phyloP scores from a whole-genome alignment of 2,888 invertebrate genomes.

The Crossocerus cetratus region DNA sequence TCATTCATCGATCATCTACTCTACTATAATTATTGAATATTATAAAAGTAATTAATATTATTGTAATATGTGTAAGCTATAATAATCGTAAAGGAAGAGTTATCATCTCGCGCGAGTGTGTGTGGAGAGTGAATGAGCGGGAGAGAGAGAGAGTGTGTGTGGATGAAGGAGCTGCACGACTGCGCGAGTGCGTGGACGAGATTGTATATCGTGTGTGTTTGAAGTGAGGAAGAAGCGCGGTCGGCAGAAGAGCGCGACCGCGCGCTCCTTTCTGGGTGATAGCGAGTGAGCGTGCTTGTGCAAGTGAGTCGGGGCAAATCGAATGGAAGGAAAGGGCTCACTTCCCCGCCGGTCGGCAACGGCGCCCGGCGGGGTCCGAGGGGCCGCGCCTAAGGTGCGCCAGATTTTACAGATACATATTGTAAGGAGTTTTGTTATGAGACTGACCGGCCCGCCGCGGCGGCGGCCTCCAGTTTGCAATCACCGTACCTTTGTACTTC shows the following conservation, averaged over 20 bases:
- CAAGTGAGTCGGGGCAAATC: slow-evolving; percentile 69
- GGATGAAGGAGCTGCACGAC: too few species aligned
- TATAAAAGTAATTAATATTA: slow-evolving; percentile 73
- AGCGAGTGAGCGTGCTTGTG: slow-evolving; percentile 53
- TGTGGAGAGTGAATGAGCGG: slow-evolving; percentile 23
- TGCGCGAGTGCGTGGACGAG: background rate
- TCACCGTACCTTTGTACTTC: slow-evolving; percentile 66
- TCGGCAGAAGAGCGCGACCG: slow-evolving; percentile 18
- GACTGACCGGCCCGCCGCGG: slow-evolving; percentile 73
- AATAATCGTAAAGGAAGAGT: slow-evolving; percentile 61
- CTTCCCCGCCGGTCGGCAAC: slow-evolving; percentile 22
- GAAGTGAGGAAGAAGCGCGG: slow-evolving; percentile 13
- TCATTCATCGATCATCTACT: slow-evolving; percentile 83
- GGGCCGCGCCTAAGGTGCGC: slow-evolving; percentile 3
- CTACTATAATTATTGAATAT: slow-evolving; percentile 78
- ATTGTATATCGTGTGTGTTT: slow-evolving; percentile 16
- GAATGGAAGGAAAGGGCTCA: background rate
- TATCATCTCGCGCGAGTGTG: slow-evolving; percentile 63
- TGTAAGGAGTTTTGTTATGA: slow-evolving; percentile 71
- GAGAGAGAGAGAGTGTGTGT: slow-evolving; percentile 4
- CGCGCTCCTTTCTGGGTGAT: slow-evolving; percentile 5
- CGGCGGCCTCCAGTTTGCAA: slow-evolving; percentile 72
- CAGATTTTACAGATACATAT: slow-evolving; percentile 37
- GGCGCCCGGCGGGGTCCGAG: background rate
- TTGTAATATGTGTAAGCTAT: slow-evolving; percentile 71